Evolutionary conservation across 2,113 vertebrate species (phyloP), one percentile per base, ranked within the genome.

Genomic region (Mastomys natalensis): DNA sequence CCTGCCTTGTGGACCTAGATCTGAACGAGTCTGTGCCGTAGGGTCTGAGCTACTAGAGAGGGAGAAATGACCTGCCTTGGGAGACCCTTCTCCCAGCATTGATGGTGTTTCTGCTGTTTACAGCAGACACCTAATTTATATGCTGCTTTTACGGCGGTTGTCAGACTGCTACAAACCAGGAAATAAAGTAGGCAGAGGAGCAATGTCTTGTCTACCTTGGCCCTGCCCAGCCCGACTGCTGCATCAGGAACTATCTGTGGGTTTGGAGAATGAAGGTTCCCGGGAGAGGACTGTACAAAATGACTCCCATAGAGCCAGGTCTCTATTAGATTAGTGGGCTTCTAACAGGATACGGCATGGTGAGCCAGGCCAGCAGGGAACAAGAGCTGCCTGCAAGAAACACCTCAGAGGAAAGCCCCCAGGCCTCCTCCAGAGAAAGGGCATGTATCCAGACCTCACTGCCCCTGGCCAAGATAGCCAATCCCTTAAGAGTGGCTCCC

Each of bases 91-190:
- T 86, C 89, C 45, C 81, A 10, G 48, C 74, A 31, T 87, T n/a
- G 0, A 0, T 0, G 77, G 94, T 95, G 68, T 92, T 92, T 70
- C 97, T 81, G 95, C 19, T 0, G 96, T 98, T 98, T 98, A 98
- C 88, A 88, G 88, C 68, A 24, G 21, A 0, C 48, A 94, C 73
- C 62, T 97, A 98, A 98, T 98, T 98, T 98, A 98, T 87, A 43
- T 73, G 24, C 81, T 17, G 78, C 90, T 98, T 98, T 98, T 98
- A 98, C 93, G 70, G 97, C 5, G 72, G 97, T 96, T 95, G 90
- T 98, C 98, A 98, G 98, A 53, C 95, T 98, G 91, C 91, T 92
- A 96, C 98, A 98, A 98, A 98, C 96, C 96, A 97, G 97, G 95
- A 86, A 96, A 96, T 96, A 93, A 97, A 98, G 91, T 40, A 89